Evolutionary conservation across 2,113 vertebrate genomes (phyloP).

Genomic region (Bos javanicus): DNA sequence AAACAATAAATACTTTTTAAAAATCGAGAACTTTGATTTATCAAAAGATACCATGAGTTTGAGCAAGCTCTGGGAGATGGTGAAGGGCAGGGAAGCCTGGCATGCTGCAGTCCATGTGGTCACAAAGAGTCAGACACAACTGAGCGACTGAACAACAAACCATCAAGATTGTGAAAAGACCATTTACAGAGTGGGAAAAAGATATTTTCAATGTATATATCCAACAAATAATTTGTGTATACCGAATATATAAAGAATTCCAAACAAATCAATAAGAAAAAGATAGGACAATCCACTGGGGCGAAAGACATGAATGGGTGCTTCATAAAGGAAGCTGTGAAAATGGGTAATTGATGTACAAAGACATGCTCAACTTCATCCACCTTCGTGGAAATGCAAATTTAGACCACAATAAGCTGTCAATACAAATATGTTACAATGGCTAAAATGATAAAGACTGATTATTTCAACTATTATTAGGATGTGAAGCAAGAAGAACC

Average conservation of each 20-base stretch:
- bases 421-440: not conserved
- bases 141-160: not conserved
- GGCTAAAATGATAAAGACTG: not conserved
- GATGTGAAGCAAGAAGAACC: not conserved
- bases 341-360: not conserved
- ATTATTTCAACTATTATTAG: not conserved
- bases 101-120: not conserved
- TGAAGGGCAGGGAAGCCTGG: not conserved
- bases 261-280: not conserved
- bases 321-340: not conserved
- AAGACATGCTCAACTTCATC: not conserved
- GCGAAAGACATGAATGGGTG: not conserved
- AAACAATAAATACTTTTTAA: not conserved
- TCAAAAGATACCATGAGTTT: not conserved
- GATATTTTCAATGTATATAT: not conserved
- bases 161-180: not conserved
- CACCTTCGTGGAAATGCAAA: not conserved
- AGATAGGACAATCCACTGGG: not conserved
- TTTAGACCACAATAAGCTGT: not conserved
- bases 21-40: not conserved
- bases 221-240: not conserved
- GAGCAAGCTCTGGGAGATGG: not conserved
- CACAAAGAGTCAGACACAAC: not conserved
- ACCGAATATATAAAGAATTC: not conserved
- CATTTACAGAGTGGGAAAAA: not conserved